Evolutionary conservation across 2,797 vertebrate species (phyloP).

Genomic region (Malacoctenus gilli): DNA sequence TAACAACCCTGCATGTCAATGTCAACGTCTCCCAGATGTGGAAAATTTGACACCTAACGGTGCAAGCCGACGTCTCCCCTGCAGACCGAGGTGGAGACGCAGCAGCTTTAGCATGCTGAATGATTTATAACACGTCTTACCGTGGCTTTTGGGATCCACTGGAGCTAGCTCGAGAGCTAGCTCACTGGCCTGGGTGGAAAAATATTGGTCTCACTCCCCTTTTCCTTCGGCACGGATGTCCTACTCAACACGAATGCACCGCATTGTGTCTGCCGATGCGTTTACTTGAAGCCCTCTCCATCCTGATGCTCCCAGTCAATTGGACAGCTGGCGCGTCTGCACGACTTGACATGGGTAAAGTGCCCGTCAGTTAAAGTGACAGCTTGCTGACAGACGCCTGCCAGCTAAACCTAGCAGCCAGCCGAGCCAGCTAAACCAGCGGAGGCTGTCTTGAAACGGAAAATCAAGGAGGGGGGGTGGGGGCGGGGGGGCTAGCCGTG

Average conservation of each 20-base stretch:
- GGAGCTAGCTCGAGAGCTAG: slow-evolving; percentile 83
- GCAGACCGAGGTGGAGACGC: slow-evolving; percentile 1
- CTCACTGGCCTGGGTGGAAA: slow-evolving; percentile 78
- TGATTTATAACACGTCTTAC: slow-evolving; percentile 78
- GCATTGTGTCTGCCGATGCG: slow-evolving; percentile 62
- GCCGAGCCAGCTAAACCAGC: slow-evolving; percentile 1
- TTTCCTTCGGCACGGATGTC: slow-evolving; percentile 59
- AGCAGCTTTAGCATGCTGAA: slow-evolving; percentile 24
- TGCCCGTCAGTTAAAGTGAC: slow-evolving; percentile 57
- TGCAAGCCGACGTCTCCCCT: background rate
- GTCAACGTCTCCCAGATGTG: slow-evolving; percentile 43
- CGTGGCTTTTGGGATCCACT: slow-evolving; percentile 83
- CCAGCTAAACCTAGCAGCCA: slow-evolving; percentile 59
- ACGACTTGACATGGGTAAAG: slow-evolving; percentile 59
- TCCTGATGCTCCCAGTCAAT: slow-evolving; percentile 56
- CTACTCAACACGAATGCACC: slow-evolving; percentile 71
- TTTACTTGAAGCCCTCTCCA: slow-evolving; percentile 62
- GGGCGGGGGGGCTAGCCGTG: slow-evolving; percentile 51
- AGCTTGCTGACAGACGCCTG: slow-evolving; percentile 64
- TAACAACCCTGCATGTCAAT: slow-evolving; percentile 59
- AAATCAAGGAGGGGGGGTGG: too few relatives aligned
- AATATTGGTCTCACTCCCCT: slow-evolving; percentile 71
- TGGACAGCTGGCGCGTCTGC: slow-evolving; percentile 45
- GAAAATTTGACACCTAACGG: background rate
- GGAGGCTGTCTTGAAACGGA: slow-evolving; percentile 16